Evolutionary conservation across 2,888 invertebrate genomes (phyloP).

Genomic region (Congeria kusceri): DNA sequence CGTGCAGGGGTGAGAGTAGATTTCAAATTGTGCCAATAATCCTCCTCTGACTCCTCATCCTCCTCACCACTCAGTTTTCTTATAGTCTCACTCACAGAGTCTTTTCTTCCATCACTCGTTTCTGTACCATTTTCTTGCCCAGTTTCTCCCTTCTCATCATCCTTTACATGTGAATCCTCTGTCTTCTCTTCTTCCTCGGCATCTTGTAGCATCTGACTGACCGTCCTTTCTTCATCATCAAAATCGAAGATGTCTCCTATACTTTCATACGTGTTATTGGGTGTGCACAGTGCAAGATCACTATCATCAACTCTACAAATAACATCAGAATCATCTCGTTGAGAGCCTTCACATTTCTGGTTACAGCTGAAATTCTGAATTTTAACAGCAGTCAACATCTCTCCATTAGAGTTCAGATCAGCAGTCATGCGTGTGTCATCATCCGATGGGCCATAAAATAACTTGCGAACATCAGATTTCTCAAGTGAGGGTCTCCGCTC

Average conservation of each 20-base stretch:
- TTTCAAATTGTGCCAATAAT: slow-evolving; percentile 15
- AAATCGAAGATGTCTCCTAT: slow-evolving; percentile 32
- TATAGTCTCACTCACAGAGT: background rate
- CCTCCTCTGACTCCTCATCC: no score
- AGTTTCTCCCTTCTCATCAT: background rate
- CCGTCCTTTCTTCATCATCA: slow-evolving; percentile 31
- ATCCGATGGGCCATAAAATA: no score
- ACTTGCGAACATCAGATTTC: no score
- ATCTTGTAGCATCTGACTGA: slow-evolving; percentile 56
- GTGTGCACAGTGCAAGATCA: background rate
- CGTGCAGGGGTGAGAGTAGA: background rate
- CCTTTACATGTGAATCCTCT: background rate
- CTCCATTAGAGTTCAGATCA: no score
- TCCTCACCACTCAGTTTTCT: no score
- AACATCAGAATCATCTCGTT: background rate
- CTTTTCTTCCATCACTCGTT: background rate
- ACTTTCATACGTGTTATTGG: slow-evolving; percentile 13
- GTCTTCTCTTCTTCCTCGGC: slow-evolving; percentile 27
- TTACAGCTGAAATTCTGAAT: no score
- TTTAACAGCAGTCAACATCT: no score
- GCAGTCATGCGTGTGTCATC: no score
- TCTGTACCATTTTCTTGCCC: background rate
- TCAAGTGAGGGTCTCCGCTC: no score
- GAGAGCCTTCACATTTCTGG: background rate
- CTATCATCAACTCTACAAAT: background rate